A percentile compares a stretch with the other conserved stretches of the same genome.
Conservation (phyloP, 2,797 vertebrate genomes). For the Notolepis coatsorum region DNA sequence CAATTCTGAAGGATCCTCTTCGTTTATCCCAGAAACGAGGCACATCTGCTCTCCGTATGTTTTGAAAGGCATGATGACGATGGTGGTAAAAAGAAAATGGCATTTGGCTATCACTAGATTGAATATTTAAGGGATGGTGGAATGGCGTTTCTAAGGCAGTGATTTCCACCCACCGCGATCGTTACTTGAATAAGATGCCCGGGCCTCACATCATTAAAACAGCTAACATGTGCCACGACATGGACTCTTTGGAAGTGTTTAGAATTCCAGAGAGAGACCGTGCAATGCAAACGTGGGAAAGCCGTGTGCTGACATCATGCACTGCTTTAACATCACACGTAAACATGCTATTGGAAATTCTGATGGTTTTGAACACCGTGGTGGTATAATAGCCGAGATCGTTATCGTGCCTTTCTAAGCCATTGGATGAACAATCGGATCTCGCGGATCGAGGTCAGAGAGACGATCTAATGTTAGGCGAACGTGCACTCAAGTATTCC, state of each 20-base stretch:
- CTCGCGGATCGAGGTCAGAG: too few species aligned
- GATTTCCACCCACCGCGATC: too few species aligned
- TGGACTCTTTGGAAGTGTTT: too few species aligned
- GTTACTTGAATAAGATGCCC: too few species aligned
- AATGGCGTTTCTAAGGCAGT: conserved; percentile 39
- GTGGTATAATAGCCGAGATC: conserved; percentile 5
- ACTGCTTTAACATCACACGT: neutral
- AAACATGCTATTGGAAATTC: neutral
- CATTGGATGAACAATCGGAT: neutral
- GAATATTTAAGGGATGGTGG: conserved; percentile 46
- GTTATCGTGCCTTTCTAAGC: conserved; percentile 1
- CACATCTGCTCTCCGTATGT: neutral
- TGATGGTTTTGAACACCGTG: conserved; percentile 6
- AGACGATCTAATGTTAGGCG: too few species aligned
- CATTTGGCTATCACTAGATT: conserved; percentile 40
- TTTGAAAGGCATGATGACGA: conserved; percentile 14
- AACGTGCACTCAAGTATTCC: too few species aligned
- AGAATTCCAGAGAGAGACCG: conserved; percentile 17
- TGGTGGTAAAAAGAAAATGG: conserved; percentile 15
- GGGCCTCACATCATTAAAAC: too few species aligned
- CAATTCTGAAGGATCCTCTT: too few species aligned
- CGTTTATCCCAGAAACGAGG: neutral
- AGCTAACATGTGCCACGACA: conserved; percentile 39
- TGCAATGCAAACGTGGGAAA: too few species aligned
- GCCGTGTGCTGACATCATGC: neutral